phyloP scores from a whole-genome alignment of 2,113 vertebrate genomes.

The Triplophysa siluroides region DNA sequence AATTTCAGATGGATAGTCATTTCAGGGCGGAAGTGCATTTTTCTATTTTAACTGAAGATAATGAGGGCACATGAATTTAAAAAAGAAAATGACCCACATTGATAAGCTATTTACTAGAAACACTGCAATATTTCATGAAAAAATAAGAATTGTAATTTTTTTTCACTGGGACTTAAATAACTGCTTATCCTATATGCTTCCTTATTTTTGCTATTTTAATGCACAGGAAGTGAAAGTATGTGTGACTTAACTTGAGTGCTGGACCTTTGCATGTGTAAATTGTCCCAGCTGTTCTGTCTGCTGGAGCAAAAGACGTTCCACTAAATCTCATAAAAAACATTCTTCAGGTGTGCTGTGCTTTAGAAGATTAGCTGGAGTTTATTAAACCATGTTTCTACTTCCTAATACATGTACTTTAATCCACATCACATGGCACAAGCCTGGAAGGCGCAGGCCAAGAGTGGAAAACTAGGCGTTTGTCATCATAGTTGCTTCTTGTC shows the following conservation, averaged over 20 bases:
- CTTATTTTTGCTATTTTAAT: too few relatives aligned
- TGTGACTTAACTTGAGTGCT: neutral
- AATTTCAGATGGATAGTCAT: too few relatives aligned
- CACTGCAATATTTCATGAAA: too few relatives aligned
- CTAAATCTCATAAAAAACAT: slow-evolving; percentile 24
- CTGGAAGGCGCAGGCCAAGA: slow-evolving; percentile 5
- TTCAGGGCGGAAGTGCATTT: too few relatives aligned
- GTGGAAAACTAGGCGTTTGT: slow-evolving; percentile 53
- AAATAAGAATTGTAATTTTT: too few relatives aligned
- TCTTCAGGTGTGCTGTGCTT: slow-evolving; percentile 6
- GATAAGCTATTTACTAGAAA: too few relatives aligned
- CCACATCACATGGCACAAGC: slow-evolving; percentile 14
- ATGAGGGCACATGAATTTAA: too few relatives aligned
- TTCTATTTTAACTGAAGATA: too few relatives aligned
- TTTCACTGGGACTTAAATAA: too few relatives aligned
- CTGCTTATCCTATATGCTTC: too few relatives aligned
- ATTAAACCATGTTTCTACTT: neutral
- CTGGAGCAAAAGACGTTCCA: slow-evolving; percentile 13
- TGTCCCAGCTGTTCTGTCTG: slow-evolving; percentile 23
- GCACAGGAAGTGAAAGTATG: neutral
- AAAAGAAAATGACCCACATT: too few relatives aligned
- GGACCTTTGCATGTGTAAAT: neutral
- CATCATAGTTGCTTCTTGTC: slow-evolving; percentile 65
- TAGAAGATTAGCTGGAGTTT: slow-evolving; percentile 11
- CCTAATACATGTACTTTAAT: slow-evolving; percentile 14